Evolutionary conservation across 2,888 invertebrate species (phyloP).

Genomic region (Mantis religiosa): DNA sequence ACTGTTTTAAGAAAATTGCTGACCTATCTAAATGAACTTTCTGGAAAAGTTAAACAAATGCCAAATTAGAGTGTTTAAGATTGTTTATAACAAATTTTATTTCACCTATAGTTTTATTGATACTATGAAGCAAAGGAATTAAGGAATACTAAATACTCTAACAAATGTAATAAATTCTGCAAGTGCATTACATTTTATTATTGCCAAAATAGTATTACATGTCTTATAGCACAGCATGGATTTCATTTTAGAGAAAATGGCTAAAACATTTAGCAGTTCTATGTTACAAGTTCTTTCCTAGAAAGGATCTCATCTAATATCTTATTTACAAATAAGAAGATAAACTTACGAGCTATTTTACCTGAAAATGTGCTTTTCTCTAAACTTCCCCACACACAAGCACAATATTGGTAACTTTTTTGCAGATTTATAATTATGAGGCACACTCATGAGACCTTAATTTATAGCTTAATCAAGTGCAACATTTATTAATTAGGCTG

Average conservation of each 20-base stretch:
- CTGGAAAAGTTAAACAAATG: too few species aligned
- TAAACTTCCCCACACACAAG: not conserved
- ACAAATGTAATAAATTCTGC: not conserved
- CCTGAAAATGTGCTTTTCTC: not conserved
- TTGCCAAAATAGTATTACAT: not conserved
- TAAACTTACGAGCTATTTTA: not conserved
- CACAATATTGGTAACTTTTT: not conserved
- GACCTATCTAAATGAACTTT: too few species aligned
- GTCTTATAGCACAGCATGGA: not conserved
- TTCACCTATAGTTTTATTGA: too few species aligned
- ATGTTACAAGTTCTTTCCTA: not conserved
- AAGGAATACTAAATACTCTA: not conserved
- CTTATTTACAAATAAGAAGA: not conserved
- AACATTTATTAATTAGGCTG: not conserved
- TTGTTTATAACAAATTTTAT: too few species aligned
- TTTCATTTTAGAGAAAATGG: not conserved
- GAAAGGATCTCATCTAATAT: not conserved
- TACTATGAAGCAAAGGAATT: not conserved
- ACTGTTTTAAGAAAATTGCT: too few species aligned
- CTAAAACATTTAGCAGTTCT: not conserved
- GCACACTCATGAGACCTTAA: not conserved
- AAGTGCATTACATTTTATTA: not conserved
- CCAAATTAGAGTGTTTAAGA: too few species aligned
- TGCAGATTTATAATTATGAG: not conserved
- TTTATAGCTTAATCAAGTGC: not conserved